Base-by-base conservation (phyloP, 1,140 invertebrate genomes). In the Nebria ingens region DNA sequence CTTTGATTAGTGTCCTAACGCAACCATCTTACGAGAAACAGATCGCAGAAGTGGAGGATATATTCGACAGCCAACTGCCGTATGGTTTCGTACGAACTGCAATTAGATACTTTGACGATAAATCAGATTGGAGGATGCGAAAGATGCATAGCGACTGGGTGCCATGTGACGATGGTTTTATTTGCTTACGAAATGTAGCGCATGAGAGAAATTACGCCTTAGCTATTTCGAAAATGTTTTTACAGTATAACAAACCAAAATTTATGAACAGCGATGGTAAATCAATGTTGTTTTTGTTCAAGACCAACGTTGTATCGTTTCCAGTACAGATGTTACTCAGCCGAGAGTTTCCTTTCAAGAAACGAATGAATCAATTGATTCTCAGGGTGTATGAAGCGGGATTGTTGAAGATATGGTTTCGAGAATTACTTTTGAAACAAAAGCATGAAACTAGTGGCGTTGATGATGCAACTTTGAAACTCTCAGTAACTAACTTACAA, bases 311-410 rank as follows among this genome's bases (percentile, higher is more conserved):
- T 11, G 58, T 58, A 15, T 20, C 50, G 21, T 64, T 53, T 55
- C 61, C 61, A 1, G 52, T 56, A 17, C 38, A 52, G 11, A 62
- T 64, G 29, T 52, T 59, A 29, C 51, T 64, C 53, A 38, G 58
- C 11, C 61, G 60, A 60, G 61, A 59, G n/a, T 60, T 56, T 34
- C 59, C 61, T n/a, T 55, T 64, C 13, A 57, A 53, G 25, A 13
- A 58, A 11, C 19, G 42, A 12, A 56, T 64, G n/a, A 56, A 60
- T 21, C 9, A 55, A 11, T 21, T 64, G 3, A 58, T 64, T 19
- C 20, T 11, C 3, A 42, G 56, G 19, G 55, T 60, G 2, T 21
- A 17, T 11, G 51, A 51, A 54, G 56, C 56, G 0, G 62, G 62
- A 9, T 53, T 64, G 19, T 50, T 58, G 2, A 21, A 19, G 15